phyloP scores from a whole-genome alignment of 2,797 vertebrate genomes.

The Pseudocheirus occidentalis region DNA sequence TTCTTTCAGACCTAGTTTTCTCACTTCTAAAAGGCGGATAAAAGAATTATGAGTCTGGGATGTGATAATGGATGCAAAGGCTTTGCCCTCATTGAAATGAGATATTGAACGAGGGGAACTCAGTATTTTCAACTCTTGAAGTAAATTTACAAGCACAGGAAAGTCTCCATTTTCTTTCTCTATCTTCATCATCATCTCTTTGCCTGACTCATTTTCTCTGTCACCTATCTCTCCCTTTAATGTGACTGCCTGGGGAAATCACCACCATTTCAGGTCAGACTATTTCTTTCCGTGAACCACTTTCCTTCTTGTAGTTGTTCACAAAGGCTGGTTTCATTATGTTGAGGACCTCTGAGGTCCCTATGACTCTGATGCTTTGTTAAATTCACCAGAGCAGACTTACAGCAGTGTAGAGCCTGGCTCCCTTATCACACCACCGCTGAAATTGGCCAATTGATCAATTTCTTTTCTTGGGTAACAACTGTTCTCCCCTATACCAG shows the following conservation, averaged over 20 bases:
- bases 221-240: not conserved
- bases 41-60: not conserved
- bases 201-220: not conserved
- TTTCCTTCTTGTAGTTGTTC: not conserved
- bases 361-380: not conserved
- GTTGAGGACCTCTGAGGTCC: not conserved
- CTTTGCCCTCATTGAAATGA: not conserved
- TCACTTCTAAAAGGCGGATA: not conserved
- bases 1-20: not conserved
- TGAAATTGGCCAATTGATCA: constrained; percentile 52
- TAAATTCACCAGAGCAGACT: not conserved
- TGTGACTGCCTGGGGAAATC: not conserved
- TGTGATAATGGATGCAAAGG: not conserved
- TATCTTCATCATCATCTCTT: not conserved
- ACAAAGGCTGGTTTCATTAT: not conserved
- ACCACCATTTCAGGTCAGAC: not conserved
- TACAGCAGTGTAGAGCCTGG: not conserved
- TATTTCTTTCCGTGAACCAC: not conserved
- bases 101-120: not conserved
- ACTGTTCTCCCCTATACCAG: constrained; percentile 13
- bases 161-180: not conserved
- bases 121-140: not conserved
- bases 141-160: not conserved
- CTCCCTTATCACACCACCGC: constrained; percentile 47
- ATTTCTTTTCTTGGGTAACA: constrained; percentile 13